These are phyloP conservation scores for Cossypha caffra DNA, from an alignment of 2,797 vertebrate species.

Conservation along the genomic window DNA sequence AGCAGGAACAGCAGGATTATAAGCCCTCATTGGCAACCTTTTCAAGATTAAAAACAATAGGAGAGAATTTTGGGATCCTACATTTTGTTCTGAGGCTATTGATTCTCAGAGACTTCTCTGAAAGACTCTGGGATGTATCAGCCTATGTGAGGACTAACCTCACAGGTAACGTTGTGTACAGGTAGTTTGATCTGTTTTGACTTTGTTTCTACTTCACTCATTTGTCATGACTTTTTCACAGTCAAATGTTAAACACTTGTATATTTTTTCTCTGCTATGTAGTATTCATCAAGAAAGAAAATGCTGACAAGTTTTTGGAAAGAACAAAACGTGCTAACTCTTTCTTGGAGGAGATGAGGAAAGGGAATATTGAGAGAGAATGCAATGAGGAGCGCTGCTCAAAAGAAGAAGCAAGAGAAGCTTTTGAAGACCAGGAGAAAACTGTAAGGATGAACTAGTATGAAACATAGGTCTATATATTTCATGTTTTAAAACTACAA, in stretches of 20 bases:
- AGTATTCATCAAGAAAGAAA: slow-evolving; percentile 84
- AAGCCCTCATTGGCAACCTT: neutral
- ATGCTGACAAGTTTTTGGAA: slow-evolving; percentile 79
- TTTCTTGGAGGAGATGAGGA: slow-evolving; percentile 81
- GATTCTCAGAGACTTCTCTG: neutral
- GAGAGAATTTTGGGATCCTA: neutral
- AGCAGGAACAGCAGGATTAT: neutral
- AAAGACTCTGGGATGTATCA: neutral
- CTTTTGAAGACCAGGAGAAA: slow-evolving; percentile 84
- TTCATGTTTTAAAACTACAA: neutral
- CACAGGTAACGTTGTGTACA: neutral
- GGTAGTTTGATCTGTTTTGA: neutral
- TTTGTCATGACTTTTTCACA: neutral
- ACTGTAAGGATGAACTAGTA: slow-evolving; percentile 76
- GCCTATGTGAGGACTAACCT: neutral
- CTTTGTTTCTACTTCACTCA: neutral
- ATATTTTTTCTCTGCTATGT: neutral
- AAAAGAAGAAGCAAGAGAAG: slow-evolving; percentile 90
- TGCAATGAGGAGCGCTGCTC: slow-evolving; percentile 88
- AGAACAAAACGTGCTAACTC: slow-evolving; percentile 86
- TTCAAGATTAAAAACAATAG: neutral
- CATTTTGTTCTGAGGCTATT: neutral
- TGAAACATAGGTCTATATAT: neutral
- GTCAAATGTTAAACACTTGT: neutral
- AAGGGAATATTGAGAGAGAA: slow-evolving; percentile 91